phyloP scores from a whole-genome alignment of 2,888 invertebrate species.

The Tenthredo mesomela region DNA sequence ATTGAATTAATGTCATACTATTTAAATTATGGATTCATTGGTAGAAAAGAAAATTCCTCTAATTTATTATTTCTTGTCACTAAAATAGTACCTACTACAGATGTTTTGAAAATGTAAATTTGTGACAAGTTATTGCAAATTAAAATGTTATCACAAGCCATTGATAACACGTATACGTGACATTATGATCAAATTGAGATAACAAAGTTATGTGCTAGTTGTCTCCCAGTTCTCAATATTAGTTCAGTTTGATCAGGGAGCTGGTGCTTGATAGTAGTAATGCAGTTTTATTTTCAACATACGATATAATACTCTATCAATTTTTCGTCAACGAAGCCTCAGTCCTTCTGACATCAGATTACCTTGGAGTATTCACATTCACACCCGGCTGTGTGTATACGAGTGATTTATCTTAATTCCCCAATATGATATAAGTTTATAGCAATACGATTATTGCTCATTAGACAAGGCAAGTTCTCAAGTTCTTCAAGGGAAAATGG shows the following conservation, averaged over 20 bases:
- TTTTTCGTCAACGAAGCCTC: background rate
- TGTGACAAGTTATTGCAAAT: slow-evolving; percentile 53
- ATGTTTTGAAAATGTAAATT: slow-evolving; percentile 23
- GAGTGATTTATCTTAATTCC: slow-evolving; percentile 28
- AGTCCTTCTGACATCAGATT: background rate
- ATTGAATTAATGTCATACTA: background rate
- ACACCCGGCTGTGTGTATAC: background rate
- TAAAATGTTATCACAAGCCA: slow-evolving; percentile 61
- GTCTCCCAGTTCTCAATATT: slow-evolving; percentile 63
- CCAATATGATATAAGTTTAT: slow-evolving; percentile 9
- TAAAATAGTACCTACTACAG: background rate
- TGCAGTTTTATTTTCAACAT: background rate
- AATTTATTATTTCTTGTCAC: background rate
- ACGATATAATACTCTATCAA: background rate
- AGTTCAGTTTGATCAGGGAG: slow-evolving; percentile 41
- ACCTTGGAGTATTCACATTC: background rate
- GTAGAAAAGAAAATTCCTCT: background rate
- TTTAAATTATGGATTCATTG: background rate
- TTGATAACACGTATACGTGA: slow-evolving; percentile 65
- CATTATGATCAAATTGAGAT: slow-evolving; percentile 65
- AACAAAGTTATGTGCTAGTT: slow-evolving; percentile 67
- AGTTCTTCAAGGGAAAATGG: slow-evolving; percentile 69
- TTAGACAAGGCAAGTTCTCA: background rate
- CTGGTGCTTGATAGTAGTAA: slow-evolving; percentile 11
- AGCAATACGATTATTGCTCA: background rate